phyloP scores from a whole-genome alignment of 2,888 invertebrate genomes.

The Cloeon dipterum region DNA sequence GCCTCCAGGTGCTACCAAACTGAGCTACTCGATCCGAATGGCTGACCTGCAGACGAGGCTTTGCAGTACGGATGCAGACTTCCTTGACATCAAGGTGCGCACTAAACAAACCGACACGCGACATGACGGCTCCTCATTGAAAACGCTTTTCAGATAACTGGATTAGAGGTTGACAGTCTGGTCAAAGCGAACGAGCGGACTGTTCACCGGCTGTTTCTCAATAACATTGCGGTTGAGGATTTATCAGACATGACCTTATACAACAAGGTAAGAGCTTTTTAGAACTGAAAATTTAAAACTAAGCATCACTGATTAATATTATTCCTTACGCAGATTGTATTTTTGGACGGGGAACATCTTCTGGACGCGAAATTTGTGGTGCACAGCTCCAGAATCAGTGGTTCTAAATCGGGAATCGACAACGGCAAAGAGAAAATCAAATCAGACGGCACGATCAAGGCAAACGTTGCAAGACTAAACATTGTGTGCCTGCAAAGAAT shows the following conservation, averaged over 20 bases:
- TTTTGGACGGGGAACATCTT: slow-evolving; percentile 59
- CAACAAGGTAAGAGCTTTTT: slow-evolving; percentile 30
- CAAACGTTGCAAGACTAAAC: slow-evolving; percentile 47
- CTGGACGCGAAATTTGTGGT: slow-evolving; percentile 55
- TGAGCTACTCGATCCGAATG: slow-evolving; percentile 42
- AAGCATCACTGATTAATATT: neutral
- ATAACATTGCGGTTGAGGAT: slow-evolving; percentile 44
- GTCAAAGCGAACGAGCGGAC: slow-evolving; percentile 56
- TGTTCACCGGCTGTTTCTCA: slow-evolving; percentile 43
- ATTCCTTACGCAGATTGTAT: slow-evolving; percentile 31
- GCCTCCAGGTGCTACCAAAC: slow-evolving; percentile 50
- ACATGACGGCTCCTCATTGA: too few relatives aligned
- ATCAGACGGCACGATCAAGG: slow-evolving; percentile 43
- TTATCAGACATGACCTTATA: slow-evolving; percentile 49
- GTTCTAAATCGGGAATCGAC: slow-evolving; percentile 24
- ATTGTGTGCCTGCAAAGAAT: slow-evolving; percentile 41
- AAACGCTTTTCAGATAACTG: slow-evolving; percentile 17
- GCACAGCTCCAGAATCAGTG: slow-evolving; percentile 32
- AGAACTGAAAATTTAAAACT: neutral
- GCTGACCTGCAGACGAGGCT: slow-evolving; percentile 37
- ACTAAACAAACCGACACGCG: too few relatives aligned
- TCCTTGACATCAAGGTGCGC: slow-evolving; percentile 37
- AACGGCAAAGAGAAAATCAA: slow-evolving; percentile 24
- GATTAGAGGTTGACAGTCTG: slow-evolving; percentile 50
- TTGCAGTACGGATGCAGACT: slow-evolving; percentile 44